Conservation (phyloP, 2,113 vertebrate species). For the Hydrolagus affinis region DNA sequence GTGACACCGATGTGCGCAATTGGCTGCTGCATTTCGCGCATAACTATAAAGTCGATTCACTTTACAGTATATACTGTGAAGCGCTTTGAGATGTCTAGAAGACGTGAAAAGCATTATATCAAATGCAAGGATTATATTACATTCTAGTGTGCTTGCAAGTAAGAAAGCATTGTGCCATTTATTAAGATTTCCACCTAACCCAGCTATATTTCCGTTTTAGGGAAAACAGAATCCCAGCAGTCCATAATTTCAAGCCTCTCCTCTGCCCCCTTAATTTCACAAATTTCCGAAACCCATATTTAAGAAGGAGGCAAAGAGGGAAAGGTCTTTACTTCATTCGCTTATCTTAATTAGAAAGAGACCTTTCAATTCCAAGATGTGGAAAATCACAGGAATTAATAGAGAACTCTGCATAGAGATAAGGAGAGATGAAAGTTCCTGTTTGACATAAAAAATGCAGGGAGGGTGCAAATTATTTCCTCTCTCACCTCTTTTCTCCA, state of each 20-base stretch:
- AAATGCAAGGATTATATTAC: too few relatives aligned
- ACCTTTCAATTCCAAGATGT: neutral
- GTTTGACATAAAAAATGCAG: neutral
- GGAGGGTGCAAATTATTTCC: constrained; percentile 7
- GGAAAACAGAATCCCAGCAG: neutral
- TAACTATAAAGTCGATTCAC: too few relatives aligned
- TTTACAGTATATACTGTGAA: too few relatives aligned
- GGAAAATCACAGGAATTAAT: neutral
- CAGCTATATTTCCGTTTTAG: too few relatives aligned
- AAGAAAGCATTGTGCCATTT: neutral
- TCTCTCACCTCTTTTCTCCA: too few relatives aligned
- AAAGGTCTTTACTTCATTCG: neutral
- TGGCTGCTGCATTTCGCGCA: too few relatives aligned
- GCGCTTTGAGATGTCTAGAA: too few relatives aligned
- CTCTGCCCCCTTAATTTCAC: neutral
- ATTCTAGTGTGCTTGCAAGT: neutral
- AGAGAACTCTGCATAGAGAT: neutral
- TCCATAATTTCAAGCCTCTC: neutral
- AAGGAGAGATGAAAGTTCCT: neutral
- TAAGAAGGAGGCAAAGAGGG: neutral
- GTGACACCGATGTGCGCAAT: too few relatives aligned
- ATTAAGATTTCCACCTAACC: too few relatives aligned
- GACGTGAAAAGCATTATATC: too few relatives aligned
- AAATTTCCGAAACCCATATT: neutral
- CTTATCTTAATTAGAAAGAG: neutral